A percentile compares a stretch with the other conserved stretches of the same genome.
phyloP scores from a whole-genome alignment of 2,888 invertebrate genomes.

The Drosophila prostipennis region DNA sequence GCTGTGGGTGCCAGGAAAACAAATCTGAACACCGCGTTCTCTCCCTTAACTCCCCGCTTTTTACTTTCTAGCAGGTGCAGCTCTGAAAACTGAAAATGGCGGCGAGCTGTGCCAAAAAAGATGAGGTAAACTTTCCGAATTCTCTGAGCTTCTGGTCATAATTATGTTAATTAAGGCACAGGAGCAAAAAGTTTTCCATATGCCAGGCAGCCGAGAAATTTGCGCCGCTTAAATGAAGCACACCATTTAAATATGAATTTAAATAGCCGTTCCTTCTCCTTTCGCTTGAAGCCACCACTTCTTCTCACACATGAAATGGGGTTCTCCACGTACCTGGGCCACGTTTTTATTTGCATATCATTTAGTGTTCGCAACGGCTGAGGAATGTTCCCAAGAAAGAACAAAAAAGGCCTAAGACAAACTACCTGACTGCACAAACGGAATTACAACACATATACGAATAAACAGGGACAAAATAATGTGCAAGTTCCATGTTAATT shows the following conservation, averaged over 20 bases:
- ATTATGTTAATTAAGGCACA: conserved; percentile 67
- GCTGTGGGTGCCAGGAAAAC: conserved; percentile 56
- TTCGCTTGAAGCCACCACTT: background rate
- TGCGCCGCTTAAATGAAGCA: conserved; percentile 66
- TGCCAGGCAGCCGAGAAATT: conserved; percentile 41
- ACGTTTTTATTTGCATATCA: conserved; percentile 77
- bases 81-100: conserved; percentile 12
- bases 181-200: conserved; percentile 50
- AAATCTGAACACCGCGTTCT: conserved; percentile 47
- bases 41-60: conserved; percentile 8
- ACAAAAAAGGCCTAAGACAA: conserved; percentile 52
- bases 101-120: conserved; percentile 42
- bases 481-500: background rate
- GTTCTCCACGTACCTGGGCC: conserved; percentile 49
- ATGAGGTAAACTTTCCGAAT: conserved; percentile 22
- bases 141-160: conserved; percentile 39
- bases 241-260: conserved; percentile 76
- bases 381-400: conserved; percentile 56
- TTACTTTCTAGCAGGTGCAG: conserved; percentile 29
- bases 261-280: conserved; percentile 43
- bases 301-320: conserved; percentile 21
- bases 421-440: conserved; percentile 54
- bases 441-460: background rate
- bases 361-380: conserved; percentile 60
- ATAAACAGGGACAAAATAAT: background rate